These are phyloP conservation scores for Eupelmus urozonus DNA, from an alignment of 2,888 invertebrate species.

Conservation along the genomic window DNA sequence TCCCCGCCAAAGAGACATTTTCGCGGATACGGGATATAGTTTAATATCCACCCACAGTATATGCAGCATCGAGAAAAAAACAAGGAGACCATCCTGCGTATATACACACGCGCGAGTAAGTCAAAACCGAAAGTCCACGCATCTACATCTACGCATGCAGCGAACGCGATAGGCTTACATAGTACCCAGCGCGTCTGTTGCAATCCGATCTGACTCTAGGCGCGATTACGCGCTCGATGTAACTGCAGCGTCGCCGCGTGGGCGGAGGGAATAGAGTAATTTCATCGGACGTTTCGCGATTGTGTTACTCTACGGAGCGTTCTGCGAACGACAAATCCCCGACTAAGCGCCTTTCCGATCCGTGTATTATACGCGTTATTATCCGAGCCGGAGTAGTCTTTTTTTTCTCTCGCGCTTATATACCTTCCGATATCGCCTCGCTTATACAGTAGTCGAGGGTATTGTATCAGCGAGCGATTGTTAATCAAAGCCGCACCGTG, in stretches of 20 bases:
- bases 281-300: conserved; percentile 16
- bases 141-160: not conserved
- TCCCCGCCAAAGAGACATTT: too few species aligned
- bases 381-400: too few species aligned
- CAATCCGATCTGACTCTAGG: conserved; percentile 19
- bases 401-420: too few species aligned
- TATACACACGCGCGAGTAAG: conserved; percentile 2
- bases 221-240: conserved; percentile 19
- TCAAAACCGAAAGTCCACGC: conserved; percentile 12
- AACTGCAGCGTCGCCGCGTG: not conserved
- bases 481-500: conserved; percentile 21
- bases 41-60: conserved; percentile 22
- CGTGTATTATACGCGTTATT: not conserved
- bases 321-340: conserved; percentile 32
- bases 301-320: conserved; percentile 19
- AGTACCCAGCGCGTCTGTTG: not conserved
- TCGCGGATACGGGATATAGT: conserved; percentile 3
- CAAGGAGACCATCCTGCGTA: not conserved
- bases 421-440: not conserved
- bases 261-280: conserved; percentile 19
- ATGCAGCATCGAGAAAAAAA: not conserved
- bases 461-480: conserved; percentile 4
- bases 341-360: not conserved
- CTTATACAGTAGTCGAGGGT: not conserved
- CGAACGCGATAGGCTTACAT: conserved; percentile 27